These are phyloP conservation scores for Potamarius usumacintae DNA, from an alignment of 2,113 vertebrate genomes.

Conservation along the genomic window DNA sequence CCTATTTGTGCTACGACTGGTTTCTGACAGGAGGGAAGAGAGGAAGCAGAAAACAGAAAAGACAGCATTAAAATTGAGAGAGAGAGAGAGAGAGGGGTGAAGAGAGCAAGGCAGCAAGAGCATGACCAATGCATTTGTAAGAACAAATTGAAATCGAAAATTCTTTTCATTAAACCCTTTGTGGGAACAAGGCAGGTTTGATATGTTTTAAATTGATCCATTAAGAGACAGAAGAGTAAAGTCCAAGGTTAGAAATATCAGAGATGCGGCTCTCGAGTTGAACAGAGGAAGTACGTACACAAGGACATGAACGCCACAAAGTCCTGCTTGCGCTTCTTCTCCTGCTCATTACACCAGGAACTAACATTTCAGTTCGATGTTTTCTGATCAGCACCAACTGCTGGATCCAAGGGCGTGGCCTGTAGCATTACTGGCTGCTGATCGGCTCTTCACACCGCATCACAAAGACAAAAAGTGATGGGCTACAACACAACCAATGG, in stretches of 20 bases:
- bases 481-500: not conserved
- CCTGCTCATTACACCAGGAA: not conserved
- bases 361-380: not conserved
- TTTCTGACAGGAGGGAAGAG: constrained; percentile 39
- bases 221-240: constrained; percentile 8
- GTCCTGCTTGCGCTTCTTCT: not conserved
- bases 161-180: constrained; percentile 20
- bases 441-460: not conserved
- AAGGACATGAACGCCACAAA: not conserved
- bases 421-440: not conserved
- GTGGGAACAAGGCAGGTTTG: not conserved
- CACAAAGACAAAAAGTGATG: not conserved
- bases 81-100: constrained; percentile 1
- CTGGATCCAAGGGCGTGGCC: not conserved
- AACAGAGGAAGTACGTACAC: not conserved
- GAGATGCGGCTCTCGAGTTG: not conserved
- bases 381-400: not conserved
- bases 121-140: constrained; percentile 5
- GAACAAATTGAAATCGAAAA: constrained; percentile 15
- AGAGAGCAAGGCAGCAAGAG: not conserved
- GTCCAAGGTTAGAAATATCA: constrained; percentile 9
- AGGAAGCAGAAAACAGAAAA: constrained; percentile 13
- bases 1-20: constrained; percentile 38
- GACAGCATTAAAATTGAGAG: constrained; percentile 33
- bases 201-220: constrained; percentile 18